Percentiles rank a stretch among this genome's conserved stretches.
phyloP scores from a whole-genome alignment of 2,888 invertebrate genomes.

The Trachelus iudaicus region DNA sequence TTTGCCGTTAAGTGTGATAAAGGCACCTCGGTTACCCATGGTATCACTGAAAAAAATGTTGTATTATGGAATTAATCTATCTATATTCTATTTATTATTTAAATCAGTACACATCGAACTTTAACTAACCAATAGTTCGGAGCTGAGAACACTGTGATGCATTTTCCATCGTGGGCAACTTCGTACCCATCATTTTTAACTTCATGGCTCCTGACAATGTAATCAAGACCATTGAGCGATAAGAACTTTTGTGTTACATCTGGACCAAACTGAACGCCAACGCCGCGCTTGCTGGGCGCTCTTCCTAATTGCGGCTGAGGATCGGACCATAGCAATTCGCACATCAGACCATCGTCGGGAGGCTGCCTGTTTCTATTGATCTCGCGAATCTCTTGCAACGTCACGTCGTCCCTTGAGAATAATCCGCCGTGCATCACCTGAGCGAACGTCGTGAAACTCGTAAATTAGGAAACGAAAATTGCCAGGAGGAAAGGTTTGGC shows the following conservation, averaged over 20 bases:
- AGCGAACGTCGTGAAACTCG: neutral
- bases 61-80: neutral
- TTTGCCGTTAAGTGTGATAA: constrained; percentile 92
- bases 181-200: constrained; percentile 98
- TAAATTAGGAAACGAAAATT: neutral
- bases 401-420: constrained; percentile 93
- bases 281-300: constrained; percentile 95
- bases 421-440: constrained; percentile 98
- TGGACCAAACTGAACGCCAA: constrained; percentile 98
- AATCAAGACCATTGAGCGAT: constrained; percentile 86
- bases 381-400: constrained; percentile 89
- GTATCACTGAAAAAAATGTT: constrained; percentile 80
- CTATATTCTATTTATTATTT: neutral
- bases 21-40: constrained; percentile 99
- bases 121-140: constrained; percentile 95
- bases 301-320: constrained; percentile 91
- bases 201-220: constrained; percentile 96
- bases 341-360: constrained; percentile 96
- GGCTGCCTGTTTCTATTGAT: constrained; percentile 96
- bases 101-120: constrained; percentile 9
- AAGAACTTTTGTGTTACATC: constrained; percentile 93
- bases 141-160: constrained; percentile 99
- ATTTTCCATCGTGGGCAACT: constrained; percentile 92
- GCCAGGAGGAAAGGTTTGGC: neutral
- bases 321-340: constrained; percentile 98